Evolutionary conservation across 2,888 invertebrate genomes (phyloP).

Genomic region (Pelosia muscerda): DNA sequence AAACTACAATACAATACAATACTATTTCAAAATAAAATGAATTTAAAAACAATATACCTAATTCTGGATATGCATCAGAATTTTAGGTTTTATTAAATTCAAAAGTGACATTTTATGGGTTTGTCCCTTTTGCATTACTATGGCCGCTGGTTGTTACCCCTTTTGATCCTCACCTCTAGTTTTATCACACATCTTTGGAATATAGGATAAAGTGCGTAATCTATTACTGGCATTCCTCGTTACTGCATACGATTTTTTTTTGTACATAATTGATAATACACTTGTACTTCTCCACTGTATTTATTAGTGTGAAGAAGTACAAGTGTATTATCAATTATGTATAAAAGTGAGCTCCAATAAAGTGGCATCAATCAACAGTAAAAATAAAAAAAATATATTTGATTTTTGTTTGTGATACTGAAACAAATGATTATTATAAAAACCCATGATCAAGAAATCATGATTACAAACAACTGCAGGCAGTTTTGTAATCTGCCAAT

Average conservation of each 20-base stretch:
- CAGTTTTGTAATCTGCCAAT: background rate
- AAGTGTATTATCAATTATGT: too few relatives aligned
- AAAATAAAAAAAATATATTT: too few relatives aligned
- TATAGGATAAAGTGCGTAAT: background rate
- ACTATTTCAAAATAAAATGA: background rate
- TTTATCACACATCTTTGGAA: background rate
- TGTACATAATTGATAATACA: too few relatives aligned
- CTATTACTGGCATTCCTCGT: background rate
- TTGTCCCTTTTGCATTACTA: background rate
- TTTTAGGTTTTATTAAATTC: background rate
- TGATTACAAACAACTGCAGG: background rate
- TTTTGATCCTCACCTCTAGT: background rate
- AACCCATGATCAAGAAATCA: background rate
- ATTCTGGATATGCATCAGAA: background rate
- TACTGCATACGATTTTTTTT: background rate
- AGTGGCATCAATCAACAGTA: too few relatives aligned
- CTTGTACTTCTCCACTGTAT: too few relatives aligned
- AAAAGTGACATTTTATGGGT: background rate
- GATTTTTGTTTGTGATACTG: too few relatives aligned
- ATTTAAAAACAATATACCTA: background rate
- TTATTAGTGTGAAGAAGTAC: too few relatives aligned
- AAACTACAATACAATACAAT: background rate
- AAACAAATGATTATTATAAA: background rate
- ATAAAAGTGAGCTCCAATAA: too few relatives aligned
- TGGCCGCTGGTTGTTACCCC: background rate